phyloP scores from a whole-genome alignment of 2,888 invertebrate species.

The Patella caerulea region DNA sequence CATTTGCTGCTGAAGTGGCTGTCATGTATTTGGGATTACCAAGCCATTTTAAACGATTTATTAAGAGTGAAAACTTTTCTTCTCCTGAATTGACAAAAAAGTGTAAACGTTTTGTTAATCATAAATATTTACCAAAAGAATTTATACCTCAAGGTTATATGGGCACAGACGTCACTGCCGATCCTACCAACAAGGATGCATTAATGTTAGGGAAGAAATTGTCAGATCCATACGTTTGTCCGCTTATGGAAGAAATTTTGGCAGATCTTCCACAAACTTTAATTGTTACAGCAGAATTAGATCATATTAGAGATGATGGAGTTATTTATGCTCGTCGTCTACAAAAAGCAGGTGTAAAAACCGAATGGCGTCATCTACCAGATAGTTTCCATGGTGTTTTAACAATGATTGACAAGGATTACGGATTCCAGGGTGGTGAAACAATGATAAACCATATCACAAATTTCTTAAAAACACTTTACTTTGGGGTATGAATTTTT shows the following conservation, averaged over 20 bases:
- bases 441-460: neutral
- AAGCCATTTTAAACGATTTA: neutral
- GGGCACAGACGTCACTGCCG: neutral
- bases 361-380: neutral
- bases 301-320: neutral
- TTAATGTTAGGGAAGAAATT: neutral
- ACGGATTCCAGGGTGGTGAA: neutral
- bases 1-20: slow-evolving; percentile 1
- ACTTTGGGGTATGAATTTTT: neutral
- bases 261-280: neutral
- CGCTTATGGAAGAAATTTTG: neutral
- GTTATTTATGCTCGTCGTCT: neutral
- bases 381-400: slow-evolving; percentile 8
- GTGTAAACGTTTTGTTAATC: slow-evolving; percentile 3
- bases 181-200: neutral
- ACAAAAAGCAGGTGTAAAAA: neutral
- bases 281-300: neutral
- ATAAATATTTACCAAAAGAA: neutral
- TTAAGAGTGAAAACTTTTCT: neutral
- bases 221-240: neutral
- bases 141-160: neutral
- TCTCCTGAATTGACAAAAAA: slow-evolving; percentile 5
- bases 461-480: neutral
- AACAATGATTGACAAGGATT: neutral
- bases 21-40: neutral